Evolutionary conservation across 2,113 vertebrate species (phyloP).

Genomic region (Heterocephalus glaber): DNA sequence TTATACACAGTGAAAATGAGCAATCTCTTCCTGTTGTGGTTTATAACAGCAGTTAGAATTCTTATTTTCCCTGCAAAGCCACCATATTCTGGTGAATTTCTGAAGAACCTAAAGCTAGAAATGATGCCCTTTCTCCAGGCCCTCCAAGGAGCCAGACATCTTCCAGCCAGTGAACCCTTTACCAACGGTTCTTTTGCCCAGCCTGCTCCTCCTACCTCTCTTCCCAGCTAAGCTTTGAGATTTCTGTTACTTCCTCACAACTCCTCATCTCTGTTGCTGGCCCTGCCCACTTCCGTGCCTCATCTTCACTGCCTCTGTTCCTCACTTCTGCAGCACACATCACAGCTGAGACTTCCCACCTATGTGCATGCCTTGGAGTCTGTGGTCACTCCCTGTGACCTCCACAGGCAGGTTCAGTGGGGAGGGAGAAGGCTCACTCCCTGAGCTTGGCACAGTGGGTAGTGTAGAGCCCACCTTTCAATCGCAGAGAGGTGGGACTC

Average conservation of each 20-base stretch:
- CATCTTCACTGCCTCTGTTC: fast-evolving
- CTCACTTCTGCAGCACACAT: neutral
- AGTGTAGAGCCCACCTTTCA: neutral
- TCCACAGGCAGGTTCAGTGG: neutral
- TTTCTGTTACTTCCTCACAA: neutral
- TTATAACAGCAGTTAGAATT: neutral
- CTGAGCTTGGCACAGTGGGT: neutral
- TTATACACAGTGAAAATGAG: neutral
- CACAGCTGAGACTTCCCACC: fast-evolving
- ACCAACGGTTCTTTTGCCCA: neutral
- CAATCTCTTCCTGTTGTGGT: fast-evolving
- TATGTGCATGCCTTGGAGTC: neutral
- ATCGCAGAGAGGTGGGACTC: fast-evolving
- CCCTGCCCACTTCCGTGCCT: fast-evolving
- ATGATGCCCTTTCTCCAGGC: neutral
- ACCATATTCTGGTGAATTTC: neutral
- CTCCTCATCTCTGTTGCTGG: neutral
- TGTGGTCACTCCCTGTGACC: fast-evolving
- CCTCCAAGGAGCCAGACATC: neutral
- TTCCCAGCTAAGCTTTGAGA: neutral
- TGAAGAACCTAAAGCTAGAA: neutral
- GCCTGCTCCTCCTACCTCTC: neutral
- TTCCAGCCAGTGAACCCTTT: too few relatives aligned
- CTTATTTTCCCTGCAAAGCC: neutral
- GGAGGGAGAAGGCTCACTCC: fast-evolving